Conservation (phyloP, 2,113 vertebrate species). For the Nicator chloris region DNA sequence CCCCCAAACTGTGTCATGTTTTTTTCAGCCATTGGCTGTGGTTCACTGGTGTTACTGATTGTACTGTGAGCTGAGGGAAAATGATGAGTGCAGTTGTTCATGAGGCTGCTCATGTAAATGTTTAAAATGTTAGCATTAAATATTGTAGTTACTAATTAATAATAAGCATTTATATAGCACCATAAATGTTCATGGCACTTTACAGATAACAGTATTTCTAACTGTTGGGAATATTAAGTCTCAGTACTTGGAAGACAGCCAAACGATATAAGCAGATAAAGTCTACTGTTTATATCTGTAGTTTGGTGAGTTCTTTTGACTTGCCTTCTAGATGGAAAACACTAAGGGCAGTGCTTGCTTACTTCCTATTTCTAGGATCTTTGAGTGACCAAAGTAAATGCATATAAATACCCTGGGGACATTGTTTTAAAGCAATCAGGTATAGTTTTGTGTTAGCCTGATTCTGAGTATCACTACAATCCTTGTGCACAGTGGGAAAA, state of each 20-base stretch:
- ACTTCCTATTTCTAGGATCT: background rate
- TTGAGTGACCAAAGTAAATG: background rate
- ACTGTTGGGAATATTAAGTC: conserved; percentile 16
- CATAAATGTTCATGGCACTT: conserved; percentile 3
- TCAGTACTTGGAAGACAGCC: conserved; percentile 10
- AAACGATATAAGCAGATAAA: background rate
- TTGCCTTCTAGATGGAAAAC: background rate
- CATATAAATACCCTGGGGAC: background rate
- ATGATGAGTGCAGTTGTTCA: rapidly evolving
- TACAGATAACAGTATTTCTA: conserved; percentile 17
- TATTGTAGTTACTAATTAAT: conserved; percentile 32
- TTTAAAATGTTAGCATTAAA: background rate
- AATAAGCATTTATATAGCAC: background rate
- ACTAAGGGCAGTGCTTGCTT: background rate
- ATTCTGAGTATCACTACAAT: background rate
- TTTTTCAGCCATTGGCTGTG: background rate
- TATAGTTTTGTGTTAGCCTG: background rate
- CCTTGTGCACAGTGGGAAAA: background rate
- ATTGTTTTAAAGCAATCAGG: background rate
- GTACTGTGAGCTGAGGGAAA: background rate
- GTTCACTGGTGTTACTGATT: background rate
- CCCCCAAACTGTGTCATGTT: background rate
- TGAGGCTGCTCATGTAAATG: background rate
- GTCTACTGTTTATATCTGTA: background rate
- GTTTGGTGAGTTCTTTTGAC: conserved; percentile 4